Conservation (phyloP, 2,113 vertebrate genomes). For the Nettapus auritus region DNA sequence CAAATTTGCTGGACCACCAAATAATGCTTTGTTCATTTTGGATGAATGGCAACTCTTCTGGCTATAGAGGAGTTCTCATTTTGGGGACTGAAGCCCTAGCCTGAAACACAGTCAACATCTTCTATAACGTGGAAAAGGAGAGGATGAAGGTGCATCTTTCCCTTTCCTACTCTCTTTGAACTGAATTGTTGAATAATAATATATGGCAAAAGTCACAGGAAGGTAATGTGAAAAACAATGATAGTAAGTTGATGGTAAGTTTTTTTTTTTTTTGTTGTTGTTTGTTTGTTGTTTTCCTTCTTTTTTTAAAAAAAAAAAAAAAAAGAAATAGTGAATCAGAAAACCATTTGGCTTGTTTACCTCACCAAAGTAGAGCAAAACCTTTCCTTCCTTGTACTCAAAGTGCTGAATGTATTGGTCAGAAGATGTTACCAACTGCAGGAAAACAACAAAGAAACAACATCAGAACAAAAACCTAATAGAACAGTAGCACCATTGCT, state of each 20-base stretch:
- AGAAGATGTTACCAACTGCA: constrained; percentile 66
- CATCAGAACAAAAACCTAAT: not conserved
- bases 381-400: constrained; percentile 70
- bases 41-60: not conserved
- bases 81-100: not conserved
- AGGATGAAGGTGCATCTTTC: not conserved
- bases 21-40: not conserved
- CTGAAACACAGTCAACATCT: not conserved
- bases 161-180: not conserved
- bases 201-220: not conserved
- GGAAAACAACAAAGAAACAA: not conserved
- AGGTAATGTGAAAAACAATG: not conserved
- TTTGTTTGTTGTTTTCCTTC: too few relatives aligned
- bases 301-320: too few relatives aligned
- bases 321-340: not conserved
- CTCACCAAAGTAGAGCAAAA: constrained; percentile 75
- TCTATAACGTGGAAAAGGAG: not conserved
- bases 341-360: constrained; percentile 32
- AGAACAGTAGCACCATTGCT: not conserved
- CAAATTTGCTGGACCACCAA: not conserved
- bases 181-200: not conserved
- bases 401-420: constrained; percentile 77
- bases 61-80: not conserved
- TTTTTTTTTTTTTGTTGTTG: too few relatives aligned
- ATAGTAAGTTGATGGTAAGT: not conserved